A percentile compares a stretch with the other conserved stretches of the same genome.
phyloP scores from a whole-genome alignment of 1,140 invertebrate species.

The Papilio helenus region DNA sequence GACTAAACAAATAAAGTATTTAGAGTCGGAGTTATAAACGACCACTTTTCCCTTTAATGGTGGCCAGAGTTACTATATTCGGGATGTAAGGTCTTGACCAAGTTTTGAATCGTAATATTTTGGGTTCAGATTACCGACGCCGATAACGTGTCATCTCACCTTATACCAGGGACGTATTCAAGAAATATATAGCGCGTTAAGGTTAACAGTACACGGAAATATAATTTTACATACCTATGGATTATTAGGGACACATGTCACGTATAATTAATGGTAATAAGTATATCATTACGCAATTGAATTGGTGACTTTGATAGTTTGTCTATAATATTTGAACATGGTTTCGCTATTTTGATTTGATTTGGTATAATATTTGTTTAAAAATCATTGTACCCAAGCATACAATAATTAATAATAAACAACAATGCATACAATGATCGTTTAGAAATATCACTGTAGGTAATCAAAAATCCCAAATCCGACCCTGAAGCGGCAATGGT shows the following conservation, averaged over 20 bases:
- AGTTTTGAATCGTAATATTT: constrained; percentile 83
- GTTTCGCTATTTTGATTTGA: no score
- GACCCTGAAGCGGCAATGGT: constrained; percentile 65
- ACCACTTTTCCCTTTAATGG: constrained; percentile 74
- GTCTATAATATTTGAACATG: no score
- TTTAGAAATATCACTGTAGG: background rate
- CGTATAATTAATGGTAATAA: background rate
- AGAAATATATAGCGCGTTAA: background rate
- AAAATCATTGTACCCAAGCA: no score
- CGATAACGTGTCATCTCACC: constrained; percentile 80
- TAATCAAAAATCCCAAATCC: constrained; percentile 48
- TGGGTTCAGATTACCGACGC: constrained; percentile 79
- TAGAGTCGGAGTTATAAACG: constrained; percentile 68
- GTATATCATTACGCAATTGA: no score
- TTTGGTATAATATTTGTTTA: no score
- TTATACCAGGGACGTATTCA: constrained; percentile 62
- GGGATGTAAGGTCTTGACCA: constrained; percentile 75
- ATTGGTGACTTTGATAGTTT: no score
- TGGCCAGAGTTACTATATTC: constrained; percentile 71
- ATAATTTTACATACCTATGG: background rate
- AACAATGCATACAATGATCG: no score
- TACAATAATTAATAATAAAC: no score
- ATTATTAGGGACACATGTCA: no score
- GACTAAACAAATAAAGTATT: constrained; percentile 76
- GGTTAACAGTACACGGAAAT: background rate